A percentile compares a stretch with the other conserved stretches of the same genome.
phyloP scores from a whole-genome alignment of 2,113 vertebrate species.

The Seriola aureovittata region DNA sequence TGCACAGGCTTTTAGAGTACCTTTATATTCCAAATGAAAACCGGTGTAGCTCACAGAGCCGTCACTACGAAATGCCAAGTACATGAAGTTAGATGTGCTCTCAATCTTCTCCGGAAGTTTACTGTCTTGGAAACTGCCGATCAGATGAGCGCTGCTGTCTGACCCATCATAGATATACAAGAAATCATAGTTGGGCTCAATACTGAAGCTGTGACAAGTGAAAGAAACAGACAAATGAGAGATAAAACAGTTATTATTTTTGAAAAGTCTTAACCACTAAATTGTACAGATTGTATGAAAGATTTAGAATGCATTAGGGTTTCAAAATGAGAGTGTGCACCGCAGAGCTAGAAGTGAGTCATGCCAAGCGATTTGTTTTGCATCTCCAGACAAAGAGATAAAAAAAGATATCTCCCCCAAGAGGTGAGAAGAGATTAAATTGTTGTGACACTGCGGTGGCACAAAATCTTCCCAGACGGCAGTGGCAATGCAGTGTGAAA shows the following conservation, averaged over 20 bases:
- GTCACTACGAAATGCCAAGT: conserved; percentile 97
- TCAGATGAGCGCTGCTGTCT: conserved; percentile 92
- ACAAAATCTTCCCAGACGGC: conserved; percentile 75
- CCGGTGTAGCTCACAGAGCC: conserved; percentile 98
- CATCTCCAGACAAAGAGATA: conserved; percentile 72
- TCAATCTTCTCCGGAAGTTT: conserved; percentile 98
- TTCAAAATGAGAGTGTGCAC: conserved; percentile 51
- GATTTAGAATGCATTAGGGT: conserved; percentile 56
- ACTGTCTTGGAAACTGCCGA: conserved; percentile 98
- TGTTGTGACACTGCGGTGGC: conserved; percentile 76
- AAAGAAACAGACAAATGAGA: conserved; percentile 55
- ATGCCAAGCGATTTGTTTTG: conserved; percentile 75
- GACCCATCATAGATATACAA: conserved; percentile 96
- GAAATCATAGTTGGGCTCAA: conserved; percentile 99
- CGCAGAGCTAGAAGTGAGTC: conserved; percentile 60
- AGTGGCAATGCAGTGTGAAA: conserved; percentile 74
- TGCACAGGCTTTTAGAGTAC: conserved; percentile 77
- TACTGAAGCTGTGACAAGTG: conserved; percentile 90
- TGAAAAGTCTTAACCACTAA: conserved; percentile 43
- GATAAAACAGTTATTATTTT: conserved; percentile 58
- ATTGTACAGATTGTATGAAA: conserved; percentile 49
- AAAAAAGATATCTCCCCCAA: conserved; percentile 71
- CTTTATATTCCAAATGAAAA: conserved; percentile 99
- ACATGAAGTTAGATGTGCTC: conserved; percentile 96
- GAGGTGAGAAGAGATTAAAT: conserved; percentile 80